Base-by-base conservation (phyloP, 2,888 invertebrate species). In the Callyntrura guangdongensis region DNA sequence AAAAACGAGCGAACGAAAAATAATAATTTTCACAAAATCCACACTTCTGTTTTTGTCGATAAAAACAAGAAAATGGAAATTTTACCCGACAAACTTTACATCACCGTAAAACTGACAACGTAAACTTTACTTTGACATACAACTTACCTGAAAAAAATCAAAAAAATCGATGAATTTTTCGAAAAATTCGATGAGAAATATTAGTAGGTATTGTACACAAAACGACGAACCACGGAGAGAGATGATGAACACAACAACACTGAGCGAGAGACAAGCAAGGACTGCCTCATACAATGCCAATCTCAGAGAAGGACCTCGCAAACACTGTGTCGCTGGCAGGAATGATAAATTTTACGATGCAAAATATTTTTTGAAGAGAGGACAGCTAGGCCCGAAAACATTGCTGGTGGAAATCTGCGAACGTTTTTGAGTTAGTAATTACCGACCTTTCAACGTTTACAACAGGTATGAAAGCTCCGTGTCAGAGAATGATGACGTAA, bases 161-260 rank as follows among this genome's bases (percentile, higher is more conserved):
- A 47, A 82, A 82, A 88, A 88, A 72, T 47, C 49, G 53, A 45
- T 82, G 11, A 87, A 81, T 22, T 47, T 87, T 81, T 87, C 20
- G 11, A 69, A 81, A 87, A 87, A n/a, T 56, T 27, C 25, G 82
- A 82, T 83, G 72, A 88, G 45, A 61, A 83, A n/a, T 36, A n/a
- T 45, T 12, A 14, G 53, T 67, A 83, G 67, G 67, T 67, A 67
- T 25, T 20, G 45, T 17, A 61, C 86, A 61, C 12, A 47, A 79
- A 20, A 20, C 11, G 3, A 47, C n/a, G n/a, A 45, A 6, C 1
- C 49, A 49, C 27, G 36, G n/a, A n/a, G 27, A 53, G 79, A 79
- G 79, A 25, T 79, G 79, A 77, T 64, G 64, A 87, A 81, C 81
- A 69, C 87, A 67, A 86, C 86, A 86, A 86, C 79, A 79, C 86